Conservation (phyloP, 2,113 vertebrate species). For the Poecilia latipinna region DNA sequence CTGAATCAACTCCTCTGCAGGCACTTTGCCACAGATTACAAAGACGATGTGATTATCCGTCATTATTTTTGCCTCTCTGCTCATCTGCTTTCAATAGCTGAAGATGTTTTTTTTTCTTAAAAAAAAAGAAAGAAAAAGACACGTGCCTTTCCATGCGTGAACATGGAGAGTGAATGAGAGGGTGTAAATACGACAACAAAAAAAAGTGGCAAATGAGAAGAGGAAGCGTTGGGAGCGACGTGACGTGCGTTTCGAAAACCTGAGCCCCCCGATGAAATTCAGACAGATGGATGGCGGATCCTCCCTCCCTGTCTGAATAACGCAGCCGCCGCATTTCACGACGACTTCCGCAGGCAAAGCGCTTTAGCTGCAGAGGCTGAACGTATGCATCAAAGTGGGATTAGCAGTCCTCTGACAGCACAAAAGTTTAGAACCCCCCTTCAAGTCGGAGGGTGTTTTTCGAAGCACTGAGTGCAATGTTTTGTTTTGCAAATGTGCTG, state of each 20-base stretch:
- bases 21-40: constrained; percentile 67
- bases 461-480: constrained; percentile 26
- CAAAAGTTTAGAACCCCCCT: constrained; percentile 34
- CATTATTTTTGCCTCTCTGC: constrained; percentile 70
- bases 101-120: constrained; percentile 61
- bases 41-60: constrained; percentile 75
- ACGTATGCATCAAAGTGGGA: constrained; percentile 56
- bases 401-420: constrained; percentile 51
- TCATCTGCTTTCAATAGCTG: constrained; percentile 54
- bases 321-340: constrained; percentile 57
- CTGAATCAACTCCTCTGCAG: constrained; percentile 64
- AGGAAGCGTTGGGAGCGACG: constrained; percentile 43
- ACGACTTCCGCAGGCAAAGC: constrained; percentile 60
- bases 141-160: constrained; percentile 1
- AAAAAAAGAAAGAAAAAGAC: constrained; percentile 24
- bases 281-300: constrained; percentile 38
- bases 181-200: constrained; percentile 44
- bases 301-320: constrained; percentile 45
- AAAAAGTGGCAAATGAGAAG: constrained; percentile 40
- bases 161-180: constrained; percentile 15
- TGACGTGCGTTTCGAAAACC: constrained; percentile 61
- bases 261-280: constrained; percentile 29
- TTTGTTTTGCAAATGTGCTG: constrained; percentile 46
- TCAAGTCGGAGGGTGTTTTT: constrained; percentile 27
- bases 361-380: constrained; percentile 53